phyloP scores from a whole-genome alignment of 2,797 vertebrate genomes.

The Netta rufina region DNA sequence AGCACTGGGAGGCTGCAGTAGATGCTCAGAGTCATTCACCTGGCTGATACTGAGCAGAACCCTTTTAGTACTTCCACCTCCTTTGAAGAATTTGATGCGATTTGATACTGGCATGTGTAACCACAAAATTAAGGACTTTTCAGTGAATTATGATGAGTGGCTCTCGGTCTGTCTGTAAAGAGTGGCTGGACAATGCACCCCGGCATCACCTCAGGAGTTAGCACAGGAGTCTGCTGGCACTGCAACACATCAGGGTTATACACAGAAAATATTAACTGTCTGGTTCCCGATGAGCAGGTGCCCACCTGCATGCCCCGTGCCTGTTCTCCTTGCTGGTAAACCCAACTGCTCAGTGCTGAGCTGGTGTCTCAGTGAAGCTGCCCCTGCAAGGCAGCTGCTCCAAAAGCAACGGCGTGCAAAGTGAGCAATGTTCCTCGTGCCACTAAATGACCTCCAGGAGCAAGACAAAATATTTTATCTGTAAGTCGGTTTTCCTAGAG shows the following conservation, averaged over 20 bases:
- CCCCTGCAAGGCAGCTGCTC: background rate
- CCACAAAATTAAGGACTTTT: background rate
- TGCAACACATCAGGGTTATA: no score
- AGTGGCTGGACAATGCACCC: no score
- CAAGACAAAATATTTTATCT: background rate
- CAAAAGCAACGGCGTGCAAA: background rate
- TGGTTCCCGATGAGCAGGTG: no score
- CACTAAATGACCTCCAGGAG: background rate
- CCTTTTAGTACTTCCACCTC: background rate
- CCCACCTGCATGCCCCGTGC: no score
- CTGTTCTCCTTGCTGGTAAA: no score
- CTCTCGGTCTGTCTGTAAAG: no score
- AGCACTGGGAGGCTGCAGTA: background rate
- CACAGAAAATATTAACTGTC: no score
- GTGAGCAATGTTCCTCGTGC: background rate
- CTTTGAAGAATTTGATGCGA: background rate
- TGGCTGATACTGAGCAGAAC: background rate
- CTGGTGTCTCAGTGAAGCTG: no score
- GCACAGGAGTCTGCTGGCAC: no score
- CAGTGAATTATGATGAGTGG: background rate
- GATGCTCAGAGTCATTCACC: background rate
- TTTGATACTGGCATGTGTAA: background rate
- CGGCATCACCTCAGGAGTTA: no score
- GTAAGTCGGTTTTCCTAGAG: background rate
- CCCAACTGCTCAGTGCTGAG: no score